A percentile compares a stretch with the other conserved stretches of the same genome.
Conservation (phyloP, 2,113 vertebrate species). For the Apaloderma vittatum region DNA sequence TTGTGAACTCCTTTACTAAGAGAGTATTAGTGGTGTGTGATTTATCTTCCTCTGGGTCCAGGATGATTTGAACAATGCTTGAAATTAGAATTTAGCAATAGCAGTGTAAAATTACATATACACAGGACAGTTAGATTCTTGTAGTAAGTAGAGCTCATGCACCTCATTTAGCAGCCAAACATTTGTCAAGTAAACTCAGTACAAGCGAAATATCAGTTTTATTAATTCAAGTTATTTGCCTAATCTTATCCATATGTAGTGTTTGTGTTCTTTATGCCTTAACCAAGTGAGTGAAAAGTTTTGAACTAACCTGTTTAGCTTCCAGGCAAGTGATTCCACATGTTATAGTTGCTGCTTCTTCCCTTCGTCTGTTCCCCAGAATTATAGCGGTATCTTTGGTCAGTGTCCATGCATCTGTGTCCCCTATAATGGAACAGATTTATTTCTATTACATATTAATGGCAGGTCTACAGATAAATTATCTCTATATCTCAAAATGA, state of each 20-base stretch:
- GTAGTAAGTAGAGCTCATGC: neutral
- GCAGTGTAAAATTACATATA: neutral
- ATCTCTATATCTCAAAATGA: neutral
- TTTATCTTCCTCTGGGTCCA: neutral
- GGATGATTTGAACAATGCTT: neutral
- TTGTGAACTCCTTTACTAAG: neutral
- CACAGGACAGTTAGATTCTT: neutral
- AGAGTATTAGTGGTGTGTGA: neutral
- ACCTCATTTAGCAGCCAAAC: neutral
- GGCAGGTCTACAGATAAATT: neutral
- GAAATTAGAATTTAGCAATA: neutral
- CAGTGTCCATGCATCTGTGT: neutral
- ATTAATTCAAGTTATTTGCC: neutral
- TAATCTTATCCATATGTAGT: neutral
- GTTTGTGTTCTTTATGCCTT: slow-evolving; percentile 35
- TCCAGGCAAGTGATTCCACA: slow-evolving; percentile 15
- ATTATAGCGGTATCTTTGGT: neutral
- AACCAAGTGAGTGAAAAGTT: slow-evolving; percentile 27
- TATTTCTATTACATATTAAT: slow-evolving; percentile 6
- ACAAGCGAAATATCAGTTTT: slow-evolving; percentile 21
- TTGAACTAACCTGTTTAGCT: slow-evolving; percentile 21
- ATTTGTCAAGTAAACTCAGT: slow-evolving; percentile 1
- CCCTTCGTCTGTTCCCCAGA: neutral
- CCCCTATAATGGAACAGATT: neutral
- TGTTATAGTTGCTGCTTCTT: slow-evolving; percentile 15